Base-by-base conservation (phyloP, 2,888 invertebrate genomes). In the Rhingia rostrata region DNA sequence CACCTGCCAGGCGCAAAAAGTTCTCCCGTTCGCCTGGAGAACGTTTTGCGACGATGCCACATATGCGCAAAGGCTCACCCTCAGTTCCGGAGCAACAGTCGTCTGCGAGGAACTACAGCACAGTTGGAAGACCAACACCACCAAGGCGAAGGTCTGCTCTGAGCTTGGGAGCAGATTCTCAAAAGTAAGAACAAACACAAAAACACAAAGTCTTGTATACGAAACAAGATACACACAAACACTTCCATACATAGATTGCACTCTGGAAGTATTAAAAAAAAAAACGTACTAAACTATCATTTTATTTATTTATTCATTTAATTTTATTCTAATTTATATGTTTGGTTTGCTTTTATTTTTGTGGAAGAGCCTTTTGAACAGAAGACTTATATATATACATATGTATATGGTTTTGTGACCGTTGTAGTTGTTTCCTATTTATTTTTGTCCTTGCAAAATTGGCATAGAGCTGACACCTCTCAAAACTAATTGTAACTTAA, bases 31-130 rank as follows among this genome's bases (percentile, higher is more conserved):
- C 93, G 67, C 93, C 93, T 74, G 90, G 90, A 2, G 94, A 93
- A 87, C 93, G 95, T 90, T 96, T 95, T 89, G 94, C 95, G 54
- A 96, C 96, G 0, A 93, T 95, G 54, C 94, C 94, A 6, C 92
- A 93, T 87, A 88, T 90, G 4, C 88, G 89, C 37, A 90, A 90
- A 56, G 92, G 92, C 22, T 83, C 83, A 7, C 90, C 92, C 32
- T 89, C 90, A 0, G 91, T 92, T 6, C 95, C 96, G 0, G 92
- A 92, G 49, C 91, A 94, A 47, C 94, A 94, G 0, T 91, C 92
- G 10, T 93, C 94, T 72, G 94, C 95, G 2, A 94, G 94, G 22
- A 92, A 94, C 77, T 94, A 94, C 87, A 93, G 93, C 85, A 93
- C 94, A 45, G 58, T 81, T 14, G 75, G 81, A 61, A 72, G 56